phyloP scores from a whole-genome alignment of 35 echinoderm and acorn worm species.

The Apostichopus californicus region DNA sequence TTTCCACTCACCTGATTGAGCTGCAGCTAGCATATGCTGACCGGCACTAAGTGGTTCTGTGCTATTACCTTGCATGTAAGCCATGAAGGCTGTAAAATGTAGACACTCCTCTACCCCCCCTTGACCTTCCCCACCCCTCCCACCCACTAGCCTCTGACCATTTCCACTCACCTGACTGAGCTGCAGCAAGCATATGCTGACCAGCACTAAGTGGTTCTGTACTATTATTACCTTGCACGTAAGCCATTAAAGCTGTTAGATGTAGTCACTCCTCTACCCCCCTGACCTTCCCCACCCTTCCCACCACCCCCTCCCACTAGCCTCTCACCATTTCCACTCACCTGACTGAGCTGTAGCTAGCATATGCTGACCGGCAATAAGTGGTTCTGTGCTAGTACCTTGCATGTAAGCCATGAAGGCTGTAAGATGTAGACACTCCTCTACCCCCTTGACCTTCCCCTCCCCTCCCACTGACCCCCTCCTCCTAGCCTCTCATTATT shows the following conservation, averaged over 20 bases:
- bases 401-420: too few species aligned
- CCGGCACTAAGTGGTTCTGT: constrained; percentile 66
- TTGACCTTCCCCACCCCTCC: not conserved
- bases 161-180: constrained; percentile 77
- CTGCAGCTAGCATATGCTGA: constrained; percentile 85
- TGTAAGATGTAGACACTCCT: too few species aligned
- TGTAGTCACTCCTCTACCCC: not conserved
- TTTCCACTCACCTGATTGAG: not conserved
- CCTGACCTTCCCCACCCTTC: not conserved
- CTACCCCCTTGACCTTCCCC: not conserved
- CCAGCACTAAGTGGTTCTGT: constrained; percentile 67
- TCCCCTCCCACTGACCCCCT: not conserved
- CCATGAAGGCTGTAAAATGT: constrained; percentile 56
- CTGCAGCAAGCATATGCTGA: constrained; percentile 87
- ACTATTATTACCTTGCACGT: constrained; percentile 74
- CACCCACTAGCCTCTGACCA: not conserved
- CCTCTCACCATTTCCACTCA: too few species aligned
- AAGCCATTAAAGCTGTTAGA: constrained; percentile 63
- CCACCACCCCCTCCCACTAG: constrained; percentile 51
- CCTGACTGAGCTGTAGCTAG: constrained; percentile 89
- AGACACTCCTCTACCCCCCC: not conserved
- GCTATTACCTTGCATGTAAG: constrained; percentile 74
- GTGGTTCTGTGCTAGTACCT: constrained; percentile 51
- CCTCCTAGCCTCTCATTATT: not conserved
- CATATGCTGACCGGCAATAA: constrained; percentile 82